These are phyloP conservation scores for Poeciliopsis infans DNA, from an alignment of 2,797 vertebrate genomes.

Conservation along the genomic window DNA sequence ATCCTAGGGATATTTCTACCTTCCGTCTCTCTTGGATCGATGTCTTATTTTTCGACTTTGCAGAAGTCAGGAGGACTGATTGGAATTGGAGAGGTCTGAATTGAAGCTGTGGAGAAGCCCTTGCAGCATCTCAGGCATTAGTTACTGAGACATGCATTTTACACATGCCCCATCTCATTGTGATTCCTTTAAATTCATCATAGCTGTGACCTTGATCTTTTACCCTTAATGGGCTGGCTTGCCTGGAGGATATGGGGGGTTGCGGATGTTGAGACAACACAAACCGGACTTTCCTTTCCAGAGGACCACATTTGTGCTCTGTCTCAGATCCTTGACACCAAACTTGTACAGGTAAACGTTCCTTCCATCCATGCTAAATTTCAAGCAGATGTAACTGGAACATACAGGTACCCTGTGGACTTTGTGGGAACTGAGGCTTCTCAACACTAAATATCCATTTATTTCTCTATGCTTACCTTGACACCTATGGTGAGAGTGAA, in stretches of 20 bases:
- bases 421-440: background rate
- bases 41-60: conserved; percentile 53
- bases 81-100: conserved; percentile 50
- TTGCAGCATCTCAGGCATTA: conserved; percentile 35
- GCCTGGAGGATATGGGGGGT: background rate
- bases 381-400: conserved; percentile 10
- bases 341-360: background rate
- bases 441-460: conserved; percentile 15
- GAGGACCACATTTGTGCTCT: conserved; percentile 9
- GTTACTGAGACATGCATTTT: conserved; percentile 50
- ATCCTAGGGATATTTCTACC: conserved; percentile 45
- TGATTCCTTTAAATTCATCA: conserved; percentile 29
- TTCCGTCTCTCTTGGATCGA: conserved; percentile 40
- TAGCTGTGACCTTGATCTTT: conserved; percentile 50
- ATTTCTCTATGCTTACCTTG: conserved; percentile 16
- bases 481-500: conserved; percentile 27
- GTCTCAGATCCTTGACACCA: background rate
- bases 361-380: conserved; percentile 17
- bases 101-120: conserved; percentile 37
- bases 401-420: conserved; percentile 2
- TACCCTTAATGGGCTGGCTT: conserved; percentile 29
- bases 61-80: conserved; percentile 48
- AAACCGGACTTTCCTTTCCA: conserved; percentile 17
- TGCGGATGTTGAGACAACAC: conserved; percentile 22
- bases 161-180: conserved; percentile 18